Conservation (phyloP, 2,113 vertebrate genomes). For the Rutilus rutilus region DNA sequence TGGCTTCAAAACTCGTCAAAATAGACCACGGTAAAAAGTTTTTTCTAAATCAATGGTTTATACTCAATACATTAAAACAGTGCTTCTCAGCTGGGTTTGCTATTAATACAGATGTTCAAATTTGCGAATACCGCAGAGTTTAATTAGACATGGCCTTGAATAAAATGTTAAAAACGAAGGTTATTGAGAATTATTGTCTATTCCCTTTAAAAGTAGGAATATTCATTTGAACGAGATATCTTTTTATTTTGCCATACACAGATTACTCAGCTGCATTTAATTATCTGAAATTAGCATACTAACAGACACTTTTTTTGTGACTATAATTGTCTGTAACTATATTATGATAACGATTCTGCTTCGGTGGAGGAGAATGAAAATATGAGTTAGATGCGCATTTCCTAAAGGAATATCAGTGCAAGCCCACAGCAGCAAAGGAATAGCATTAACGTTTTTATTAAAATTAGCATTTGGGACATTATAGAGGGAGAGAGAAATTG, state of each 20-base stretch:
- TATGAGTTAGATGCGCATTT: slow-evolving; percentile 7
- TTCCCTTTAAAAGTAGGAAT: not conserved
- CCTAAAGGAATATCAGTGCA: not conserved
- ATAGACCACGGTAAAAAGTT: not conserved
- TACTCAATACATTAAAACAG: not conserved
- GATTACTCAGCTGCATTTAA: not conserved
- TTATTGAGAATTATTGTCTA: not conserved
- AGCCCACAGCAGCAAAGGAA: not conserved
- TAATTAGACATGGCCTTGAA: not conserved
- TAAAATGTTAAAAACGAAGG: not conserved
- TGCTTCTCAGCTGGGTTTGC: not conserved
- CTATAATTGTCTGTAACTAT: slow-evolving; percentile 4
- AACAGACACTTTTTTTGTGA: not conserved
- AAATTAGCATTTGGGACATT: not conserved
- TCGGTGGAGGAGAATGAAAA: slow-evolving; percentile 8
- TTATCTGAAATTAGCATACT: not conserved
- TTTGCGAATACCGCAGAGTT: not conserved
- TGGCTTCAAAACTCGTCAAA: not conserved
- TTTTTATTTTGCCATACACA: too few species aligned
- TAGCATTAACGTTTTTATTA: not conserved
- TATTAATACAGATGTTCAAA: not conserved
- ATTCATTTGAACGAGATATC: not conserved
- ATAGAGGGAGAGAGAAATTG: too few species aligned
- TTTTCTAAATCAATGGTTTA: slow-evolving; percentile 1
- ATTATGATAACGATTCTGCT: slow-evolving; percentile 8